Conservation (phyloP, 1,140 invertebrate species). For the Caenorhabditis remanei region DNA sequence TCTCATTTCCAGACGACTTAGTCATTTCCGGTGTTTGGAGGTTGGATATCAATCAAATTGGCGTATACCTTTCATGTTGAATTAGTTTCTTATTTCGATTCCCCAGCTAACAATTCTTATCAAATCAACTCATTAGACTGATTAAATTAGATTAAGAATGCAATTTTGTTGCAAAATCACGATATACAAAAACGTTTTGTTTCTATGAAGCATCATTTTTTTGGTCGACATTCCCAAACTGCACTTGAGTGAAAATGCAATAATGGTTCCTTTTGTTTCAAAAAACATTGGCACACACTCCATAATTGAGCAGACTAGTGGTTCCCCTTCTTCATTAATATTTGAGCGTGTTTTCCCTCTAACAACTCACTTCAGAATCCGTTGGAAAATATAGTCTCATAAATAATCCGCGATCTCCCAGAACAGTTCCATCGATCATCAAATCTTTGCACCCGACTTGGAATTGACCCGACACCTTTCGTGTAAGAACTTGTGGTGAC, state of each 20-base stretch:
- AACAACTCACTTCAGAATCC: conserved; percentile 28
- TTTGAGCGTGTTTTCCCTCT: neutral
- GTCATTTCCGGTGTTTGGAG: no score
- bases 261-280: neutral
- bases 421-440: conserved; percentile 58
- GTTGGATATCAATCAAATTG: no score
- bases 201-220: neutral
- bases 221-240: no score
- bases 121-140: conserved; percentile 3
- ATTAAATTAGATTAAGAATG: neutral
- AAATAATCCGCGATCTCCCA: conserved; percentile 61
- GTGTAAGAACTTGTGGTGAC: conserved; percentile 48
- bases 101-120: neutral
- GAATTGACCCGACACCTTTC: conserved; percentile 54
- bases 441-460: conserved; percentile 63
- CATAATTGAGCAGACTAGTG: neutral
- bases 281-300: neutral
- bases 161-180: neutral
- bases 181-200: neutral
- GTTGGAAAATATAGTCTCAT: conserved; percentile 59
- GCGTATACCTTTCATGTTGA: no score
- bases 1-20: no score
- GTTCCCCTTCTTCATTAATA: neutral
- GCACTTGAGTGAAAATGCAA: no score
- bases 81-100: neutral